Percentiles rank a stretch among this genome's conserved stretches.
Evolutionary conservation across 2,888 invertebrate species (phyloP).

Genomic region (Idaea biselata): DNA sequence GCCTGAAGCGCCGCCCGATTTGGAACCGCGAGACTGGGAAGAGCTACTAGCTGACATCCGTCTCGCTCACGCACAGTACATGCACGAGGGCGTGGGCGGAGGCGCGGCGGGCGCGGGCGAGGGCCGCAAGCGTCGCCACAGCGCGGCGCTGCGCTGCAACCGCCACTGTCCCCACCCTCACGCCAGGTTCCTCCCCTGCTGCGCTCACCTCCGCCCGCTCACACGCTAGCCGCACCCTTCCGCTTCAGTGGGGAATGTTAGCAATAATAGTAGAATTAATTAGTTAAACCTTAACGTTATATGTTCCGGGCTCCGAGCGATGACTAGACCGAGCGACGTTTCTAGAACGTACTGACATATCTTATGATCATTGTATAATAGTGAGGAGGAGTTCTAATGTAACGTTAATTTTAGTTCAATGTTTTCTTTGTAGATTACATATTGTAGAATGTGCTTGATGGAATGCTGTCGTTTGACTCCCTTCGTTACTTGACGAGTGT

Average conservation of each 20-base stretch:
- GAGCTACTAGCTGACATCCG: slow-evolving; percentile 82
- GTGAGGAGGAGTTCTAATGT: slow-evolving; percentile 54
- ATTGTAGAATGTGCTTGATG: slow-evolving; percentile 62
- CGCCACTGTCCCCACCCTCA: slow-evolving; percentile 60
- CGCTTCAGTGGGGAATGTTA: slow-evolving; percentile 47
- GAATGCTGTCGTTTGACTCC: slow-evolving; percentile 56
- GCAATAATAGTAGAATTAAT: slow-evolving; percentile 67
- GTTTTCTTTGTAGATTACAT: slow-evolving; percentile 74
- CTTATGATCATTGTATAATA: slow-evolving; percentile 61
- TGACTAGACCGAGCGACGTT: slow-evolving; percentile 33
- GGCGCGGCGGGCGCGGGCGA: slow-evolving; percentile 37
- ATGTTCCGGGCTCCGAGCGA: slow-evolving; percentile 45
- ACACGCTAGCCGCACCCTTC: slow-evolving; percentile 54
- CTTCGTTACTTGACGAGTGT: slow-evolving; percentile 13
- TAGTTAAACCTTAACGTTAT: slow-evolving; percentile 58
- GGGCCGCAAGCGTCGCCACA: slow-evolving; percentile 82
- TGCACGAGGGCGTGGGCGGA: slow-evolving; percentile 40
- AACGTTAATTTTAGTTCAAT: slow-evolving; percentile 74
- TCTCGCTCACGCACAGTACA: slow-evolving; percentile 75
- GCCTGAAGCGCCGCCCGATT: slow-evolving; percentile 57
- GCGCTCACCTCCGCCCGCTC: slow-evolving; percentile 68
- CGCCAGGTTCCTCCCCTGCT: slow-evolving; percentile 78
- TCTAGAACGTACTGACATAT: slow-evolving; percentile 69
- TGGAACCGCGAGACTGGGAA: slow-evolving; percentile 81
- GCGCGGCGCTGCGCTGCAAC: slow-evolving; percentile 62